These are phyloP conservation scores for Eleginops maclovinus DNA, from an alignment of 2,113 vertebrate species.

Conservation along the genomic window DNA sequence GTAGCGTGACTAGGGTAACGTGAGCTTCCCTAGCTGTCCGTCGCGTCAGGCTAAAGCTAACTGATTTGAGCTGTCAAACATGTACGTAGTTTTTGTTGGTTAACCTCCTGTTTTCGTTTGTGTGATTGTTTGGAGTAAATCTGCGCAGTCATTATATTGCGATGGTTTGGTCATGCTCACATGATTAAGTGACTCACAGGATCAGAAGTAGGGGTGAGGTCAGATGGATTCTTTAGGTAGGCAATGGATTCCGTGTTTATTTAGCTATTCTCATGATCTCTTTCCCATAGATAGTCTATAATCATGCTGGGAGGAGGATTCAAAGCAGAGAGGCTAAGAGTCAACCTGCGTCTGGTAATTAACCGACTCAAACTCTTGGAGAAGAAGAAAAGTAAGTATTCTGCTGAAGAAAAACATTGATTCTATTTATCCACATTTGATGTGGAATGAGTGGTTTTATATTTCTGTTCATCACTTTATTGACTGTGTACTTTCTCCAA, in stretches of 20 bases:
- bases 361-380: slow-evolving; percentile 98
- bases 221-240: not conserved
- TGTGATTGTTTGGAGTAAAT: slow-evolving; percentile 28
- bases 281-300: slow-evolving; percentile 49
- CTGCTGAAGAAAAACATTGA: not conserved
- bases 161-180: slow-evolving; percentile 59
- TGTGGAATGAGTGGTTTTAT: not conserved
- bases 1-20: not conserved
- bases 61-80: not conserved
- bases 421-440: not conserved
- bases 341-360: slow-evolving; percentile 96
- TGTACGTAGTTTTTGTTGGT: not conserved
- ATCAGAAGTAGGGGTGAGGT: slow-evolving; percentile 16
- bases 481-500: not conserved
- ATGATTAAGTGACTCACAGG: slow-evolving; percentile 69
- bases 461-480: not conserved
- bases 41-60: slow-evolving; percentile 53
- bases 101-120: not conserved
- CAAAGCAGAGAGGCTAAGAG: slow-evolving; percentile 93
- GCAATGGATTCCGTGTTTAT: slow-evolving; percentile 8
- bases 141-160: slow-evolving; percentile 18
- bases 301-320: slow-evolving; percentile 94
- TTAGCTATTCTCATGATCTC: not conserved
- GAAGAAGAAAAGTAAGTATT: slow-evolving; percentile 97
- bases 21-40: not conserved